These are phyloP conservation scores for Furnarius figulus DNA, from an alignment of 2,113 vertebrate genomes.

Conservation along the genomic window DNA sequence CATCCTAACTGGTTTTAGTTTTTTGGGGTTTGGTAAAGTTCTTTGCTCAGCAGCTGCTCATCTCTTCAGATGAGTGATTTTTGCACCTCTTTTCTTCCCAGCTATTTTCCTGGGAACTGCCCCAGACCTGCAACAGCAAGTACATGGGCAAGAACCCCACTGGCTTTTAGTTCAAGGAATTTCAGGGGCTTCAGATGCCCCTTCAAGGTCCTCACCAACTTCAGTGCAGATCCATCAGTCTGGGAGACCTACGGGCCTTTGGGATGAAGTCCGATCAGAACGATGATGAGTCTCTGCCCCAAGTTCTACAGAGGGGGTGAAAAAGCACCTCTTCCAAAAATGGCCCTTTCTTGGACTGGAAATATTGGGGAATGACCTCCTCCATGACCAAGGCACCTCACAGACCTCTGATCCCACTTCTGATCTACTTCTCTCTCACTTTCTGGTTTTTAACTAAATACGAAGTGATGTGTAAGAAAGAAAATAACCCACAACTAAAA, in stretches of 20 bases:
- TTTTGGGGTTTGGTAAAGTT: background rate
- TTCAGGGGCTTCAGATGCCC: background rate
- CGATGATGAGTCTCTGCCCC: background rate
- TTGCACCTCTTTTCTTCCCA: background rate
- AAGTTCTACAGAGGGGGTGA: background rate
- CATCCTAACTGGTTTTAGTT: background rate
- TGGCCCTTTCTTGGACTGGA: background rate
- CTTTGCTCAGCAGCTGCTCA: background rate
- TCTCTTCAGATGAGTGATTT: background rate
- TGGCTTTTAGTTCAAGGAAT: background rate
- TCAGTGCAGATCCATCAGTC: background rate
- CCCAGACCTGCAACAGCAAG: background rate
- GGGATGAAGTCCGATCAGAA: background rate
- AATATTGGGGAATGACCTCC: background rate
- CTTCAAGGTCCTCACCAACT: background rate
- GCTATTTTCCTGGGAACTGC: background rate
- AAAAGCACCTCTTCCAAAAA: background rate
- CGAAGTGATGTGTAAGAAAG: background rate
- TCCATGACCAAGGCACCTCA: background rate
- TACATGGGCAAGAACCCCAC: rapidly evolving
- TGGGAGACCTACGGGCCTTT: background rate
- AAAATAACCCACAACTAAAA: background rate
- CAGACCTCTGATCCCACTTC: background rate
- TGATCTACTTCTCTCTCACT: background rate
- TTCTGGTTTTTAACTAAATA: background rate